Conservation (phyloP, 2,888 invertebrate species). For the Eupithecia exiguata region DNA sequence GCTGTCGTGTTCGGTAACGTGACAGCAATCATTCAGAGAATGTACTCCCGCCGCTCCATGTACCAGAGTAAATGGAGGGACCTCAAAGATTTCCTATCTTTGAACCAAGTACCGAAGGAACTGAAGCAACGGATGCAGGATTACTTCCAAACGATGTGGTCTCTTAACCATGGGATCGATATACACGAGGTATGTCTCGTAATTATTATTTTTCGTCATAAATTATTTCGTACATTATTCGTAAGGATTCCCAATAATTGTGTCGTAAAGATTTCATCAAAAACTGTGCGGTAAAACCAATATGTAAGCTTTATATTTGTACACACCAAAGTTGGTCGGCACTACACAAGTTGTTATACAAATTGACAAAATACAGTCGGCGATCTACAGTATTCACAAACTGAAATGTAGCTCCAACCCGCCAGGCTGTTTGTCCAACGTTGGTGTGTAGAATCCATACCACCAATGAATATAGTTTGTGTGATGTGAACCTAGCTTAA, state of each 20-base stretch:
- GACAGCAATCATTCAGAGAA: slow-evolving; percentile 97
- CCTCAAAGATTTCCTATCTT: slow-evolving; percentile 96
- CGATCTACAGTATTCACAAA: not conserved
- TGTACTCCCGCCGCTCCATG: slow-evolving; percentile 96
- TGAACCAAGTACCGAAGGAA: slow-evolving; percentile 98
- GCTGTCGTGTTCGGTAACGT: slow-evolving; percentile 99
- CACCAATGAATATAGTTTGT: not conserved
- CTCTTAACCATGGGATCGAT: slow-evolving; percentile 98
- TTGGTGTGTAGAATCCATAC: not conserved
- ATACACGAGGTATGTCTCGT: slow-evolving; percentile 90
- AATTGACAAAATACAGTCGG: not conserved
- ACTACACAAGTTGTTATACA: too few relatives aligned
- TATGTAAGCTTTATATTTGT: not conserved
- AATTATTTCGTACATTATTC: not conserved
- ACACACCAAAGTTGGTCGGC: slow-evolving; percentile 1
- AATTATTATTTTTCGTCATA: not conserved
- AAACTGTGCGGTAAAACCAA: not conserved
- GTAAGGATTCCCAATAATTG: not conserved
- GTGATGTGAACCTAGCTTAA: not conserved
- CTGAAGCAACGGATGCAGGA: slow-evolving; percentile 98
- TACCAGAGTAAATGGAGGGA: slow-evolving; percentile 98
- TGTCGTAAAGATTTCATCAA: not conserved
- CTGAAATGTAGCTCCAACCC: not conserved
- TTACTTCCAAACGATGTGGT: slow-evolving; percentile 99
- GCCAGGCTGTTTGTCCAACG: not conserved